phyloP scores from a whole-genome alignment of 2,888 invertebrate genomes.

The Pharmacophagus antenor region DNA sequence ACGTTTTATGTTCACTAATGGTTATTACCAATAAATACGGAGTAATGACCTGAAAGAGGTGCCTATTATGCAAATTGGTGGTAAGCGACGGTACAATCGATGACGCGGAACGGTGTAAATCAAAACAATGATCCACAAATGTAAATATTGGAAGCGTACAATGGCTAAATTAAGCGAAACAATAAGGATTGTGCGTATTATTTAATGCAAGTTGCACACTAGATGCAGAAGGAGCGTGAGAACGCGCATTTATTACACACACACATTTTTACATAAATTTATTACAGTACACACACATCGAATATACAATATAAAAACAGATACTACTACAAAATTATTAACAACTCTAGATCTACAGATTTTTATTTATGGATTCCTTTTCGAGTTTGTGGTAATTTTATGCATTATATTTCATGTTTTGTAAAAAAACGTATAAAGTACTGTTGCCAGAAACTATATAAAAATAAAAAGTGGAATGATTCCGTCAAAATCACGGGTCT shows the following conservation, averaged over 20 bases:
- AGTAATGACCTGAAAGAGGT: slow-evolving; percentile 28
- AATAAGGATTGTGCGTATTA: slow-evolving; percentile 76
- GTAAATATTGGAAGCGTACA: slow-evolving; percentile 71
- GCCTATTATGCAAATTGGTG: slow-evolving; percentile 31
- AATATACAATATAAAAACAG: neutral
- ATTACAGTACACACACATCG: neutral
- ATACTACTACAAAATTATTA: too few species aligned
- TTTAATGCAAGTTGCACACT: slow-evolving; percentile 68
- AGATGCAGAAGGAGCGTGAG: slow-evolving; percentile 71
- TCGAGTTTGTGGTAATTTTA: too few species aligned
- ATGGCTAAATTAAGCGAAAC: slow-evolving; percentile 78
- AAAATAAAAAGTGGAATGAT: too few species aligned
- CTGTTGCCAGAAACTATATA: too few species aligned
- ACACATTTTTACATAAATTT: too few species aligned
- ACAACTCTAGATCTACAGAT: too few species aligned
- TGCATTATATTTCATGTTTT: too few species aligned
- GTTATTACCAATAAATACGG: slow-evolving; percentile 25
- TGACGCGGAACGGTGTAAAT: slow-evolving; percentile 42
- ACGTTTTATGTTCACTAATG: slow-evolving; percentile 2
- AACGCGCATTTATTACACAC: slow-evolving; percentile 46
- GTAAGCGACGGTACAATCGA: slow-evolving; percentile 35
- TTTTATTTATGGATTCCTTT: too few species aligned
- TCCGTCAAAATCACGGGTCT: too few species aligned
- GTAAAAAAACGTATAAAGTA: too few species aligned
- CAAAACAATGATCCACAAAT: slow-evolving; percentile 62